Evolutionary conservation across 1,140 invertebrate genomes (phyloP), one percentile per base, ranked within the genome.

Genomic region (Hylaeus anthracinus): DNA sequence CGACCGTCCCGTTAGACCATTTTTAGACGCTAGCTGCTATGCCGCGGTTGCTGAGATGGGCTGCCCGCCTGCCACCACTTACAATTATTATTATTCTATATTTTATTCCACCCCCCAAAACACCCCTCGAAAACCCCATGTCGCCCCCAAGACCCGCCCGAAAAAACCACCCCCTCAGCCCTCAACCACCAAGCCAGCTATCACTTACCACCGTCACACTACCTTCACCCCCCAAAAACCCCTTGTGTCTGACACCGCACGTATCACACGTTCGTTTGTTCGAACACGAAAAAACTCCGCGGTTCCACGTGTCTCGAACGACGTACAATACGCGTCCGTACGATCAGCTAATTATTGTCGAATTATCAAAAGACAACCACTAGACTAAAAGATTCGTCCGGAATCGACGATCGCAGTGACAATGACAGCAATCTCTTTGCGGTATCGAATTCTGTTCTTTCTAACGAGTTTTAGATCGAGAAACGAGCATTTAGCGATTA

Each of bases 21-120:
- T 85, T 86, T 90, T 92, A 92, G 90, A 91, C 84, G 89, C 87
- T 90, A 92, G 91, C 90, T 92, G 90, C 90, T 91, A 92, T 91
- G 90, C 90, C 88, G 90, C 90, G 90, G 89, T 91, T 92, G 91
- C 88, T 90, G 86, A 90, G 88, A 92, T 90, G 88, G 89, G 88
- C 90, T 93, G 91, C 90, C 87, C 89, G 90, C 90, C 86, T 93
- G 91, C 90, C 89, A 91, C 79, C 89, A 92, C 89, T 91, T 91
- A 93, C 91, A 90, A 91, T 86, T 86, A 80, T 75, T 86, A 86
- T 83, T 86, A 84, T 58, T 84, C 55, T 83, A 86, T 86, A 72
- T 85, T 81, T 84, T 80, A 80, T 80, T 67, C 79, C 79, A 55
- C 67, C 82, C 82, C 26, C 26, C 26, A 26, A 26, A 26, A 26